Conservation (phyloP, 2,113 vertebrate genomes). For the Cyanoderma ruficeps region DNA sequence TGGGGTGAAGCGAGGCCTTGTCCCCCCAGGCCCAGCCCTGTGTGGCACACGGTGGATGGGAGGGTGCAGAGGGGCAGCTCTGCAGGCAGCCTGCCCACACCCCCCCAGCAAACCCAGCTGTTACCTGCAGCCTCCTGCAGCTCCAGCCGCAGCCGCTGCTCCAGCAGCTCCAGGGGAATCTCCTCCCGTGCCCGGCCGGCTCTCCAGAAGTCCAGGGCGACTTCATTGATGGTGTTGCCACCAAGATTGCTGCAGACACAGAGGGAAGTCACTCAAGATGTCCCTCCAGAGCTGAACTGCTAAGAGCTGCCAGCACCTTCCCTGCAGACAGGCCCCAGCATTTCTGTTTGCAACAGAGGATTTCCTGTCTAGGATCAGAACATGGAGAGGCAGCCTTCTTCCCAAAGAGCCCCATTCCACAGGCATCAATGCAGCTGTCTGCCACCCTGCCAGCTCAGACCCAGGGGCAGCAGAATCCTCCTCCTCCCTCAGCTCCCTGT, state of each 20-base stretch:
- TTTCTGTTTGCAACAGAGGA: fast-evolving
- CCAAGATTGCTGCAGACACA: conserved; percentile 84
- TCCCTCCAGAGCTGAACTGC: not conserved
- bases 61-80: not conserved
- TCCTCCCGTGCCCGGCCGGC: conserved; percentile 87
- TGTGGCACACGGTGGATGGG: too few relatives aligned
- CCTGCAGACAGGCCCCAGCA: not conserved
- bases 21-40: fast-evolving
- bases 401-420: not conserved
- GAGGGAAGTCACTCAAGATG: not conserved
- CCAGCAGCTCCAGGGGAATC: conserved; percentile 87
- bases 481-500: not conserved
- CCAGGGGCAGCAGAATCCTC: not conserved
- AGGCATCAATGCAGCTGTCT: not conserved
- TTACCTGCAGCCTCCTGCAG: conserved; percentile 81
- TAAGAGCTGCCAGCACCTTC: not conserved
- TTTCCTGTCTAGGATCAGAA: not conserved
- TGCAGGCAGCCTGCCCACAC: not conserved
- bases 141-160: conserved; percentile 78
- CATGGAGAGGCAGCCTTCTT: not conserved
- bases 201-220: conserved; percentile 87
- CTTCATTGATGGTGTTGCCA: conserved; percentile 85
- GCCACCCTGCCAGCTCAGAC: not conserved
- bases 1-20: not conserved
- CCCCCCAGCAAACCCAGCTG: fast-evolving